A percentile compares a stretch with the other conserved stretches of the same genome.
These are phyloP conservation scores for Xylocopa sonorina DNA, from an alignment of 1,140 invertebrate genomes.

Conservation along the genomic window DNA sequence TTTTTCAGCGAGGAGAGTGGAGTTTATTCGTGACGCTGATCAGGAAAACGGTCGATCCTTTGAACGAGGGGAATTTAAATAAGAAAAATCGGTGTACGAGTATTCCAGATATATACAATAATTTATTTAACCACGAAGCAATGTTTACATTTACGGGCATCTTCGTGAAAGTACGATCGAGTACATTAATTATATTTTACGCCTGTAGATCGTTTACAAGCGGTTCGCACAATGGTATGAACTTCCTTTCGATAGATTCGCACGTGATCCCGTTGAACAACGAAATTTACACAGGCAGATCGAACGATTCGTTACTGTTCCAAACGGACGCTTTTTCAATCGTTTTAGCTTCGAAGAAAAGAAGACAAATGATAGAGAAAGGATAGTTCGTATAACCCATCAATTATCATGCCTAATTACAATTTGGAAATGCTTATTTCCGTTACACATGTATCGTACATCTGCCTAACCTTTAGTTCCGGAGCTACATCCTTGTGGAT, in stretches of 20 bases:
- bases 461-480: neutral
- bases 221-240: conserved; percentile 13
- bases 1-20: too few species aligned
- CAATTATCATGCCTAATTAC: neutral
- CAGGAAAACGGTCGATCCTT: too few species aligned
- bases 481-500: neutral
- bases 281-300: neutral
- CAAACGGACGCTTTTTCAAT: too few species aligned
- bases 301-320: neutral
- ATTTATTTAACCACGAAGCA: conserved; percentile 78
- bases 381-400: too few species aligned
- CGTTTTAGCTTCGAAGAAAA: neutral
- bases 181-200: conserved; percentile 60
- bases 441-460: neutral
- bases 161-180: conserved; percentile 67
- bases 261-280: conserved; percentile 11
- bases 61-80: too few species aligned
- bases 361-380: too few species aligned
- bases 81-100: neutral
- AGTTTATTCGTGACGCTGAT: too few species aligned
- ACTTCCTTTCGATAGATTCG: conserved; percentile 12
- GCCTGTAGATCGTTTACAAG: conserved; percentile 32
- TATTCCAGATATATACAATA: conserved; percentile 78
- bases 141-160: conserved; percentile 79
- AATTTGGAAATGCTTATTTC: neutral